These are phyloP conservation scores for Mamestra configurata DNA, from an alignment of 1,140 invertebrate species.

Conservation along the genomic window DNA sequence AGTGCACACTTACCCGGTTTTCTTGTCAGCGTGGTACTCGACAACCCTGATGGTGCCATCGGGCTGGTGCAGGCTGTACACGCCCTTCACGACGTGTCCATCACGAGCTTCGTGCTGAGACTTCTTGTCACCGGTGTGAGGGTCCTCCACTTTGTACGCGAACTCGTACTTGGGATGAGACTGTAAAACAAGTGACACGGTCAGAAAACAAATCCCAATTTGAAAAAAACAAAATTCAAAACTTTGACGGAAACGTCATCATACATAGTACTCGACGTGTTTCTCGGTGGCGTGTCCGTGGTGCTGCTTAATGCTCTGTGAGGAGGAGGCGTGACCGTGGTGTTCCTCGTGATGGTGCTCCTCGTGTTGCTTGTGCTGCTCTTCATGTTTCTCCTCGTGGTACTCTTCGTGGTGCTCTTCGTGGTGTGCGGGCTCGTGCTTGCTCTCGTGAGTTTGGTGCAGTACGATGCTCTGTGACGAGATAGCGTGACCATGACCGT, in stretches of 20 bases:
- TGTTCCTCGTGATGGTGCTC: neutral
- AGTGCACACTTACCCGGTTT: conserved; percentile 72
- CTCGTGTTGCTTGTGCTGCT: neutral
- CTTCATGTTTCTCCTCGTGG: neutral
- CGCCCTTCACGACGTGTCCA: no score
- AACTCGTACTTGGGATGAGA: no score
- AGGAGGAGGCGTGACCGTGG: conserved; percentile 36
- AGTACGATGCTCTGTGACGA: neutral
- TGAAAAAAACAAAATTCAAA: neutral
- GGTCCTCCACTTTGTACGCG: no score
- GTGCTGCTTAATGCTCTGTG: conserved; percentile 34
- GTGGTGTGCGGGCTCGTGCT: conserved; percentile 17
- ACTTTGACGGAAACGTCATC: neutral
- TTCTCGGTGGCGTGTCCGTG: conserved; percentile 38
- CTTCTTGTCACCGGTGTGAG: no score
- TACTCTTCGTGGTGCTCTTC: conserved; percentile 17
- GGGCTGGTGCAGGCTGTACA: no score
- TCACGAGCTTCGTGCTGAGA: no score
- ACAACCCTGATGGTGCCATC: no score
- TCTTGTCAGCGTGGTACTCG: conserved; percentile 76
- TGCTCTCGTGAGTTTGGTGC: neutral
- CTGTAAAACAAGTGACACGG: neutral
- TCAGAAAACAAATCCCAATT: conserved; percentile 81
- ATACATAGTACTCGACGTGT: conserved; percentile 55
- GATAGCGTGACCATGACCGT: conserved; percentile 3